Percentiles rank a stretch among this genome's conserved stretches.
Conservation (phyloP, 1,140 invertebrate genomes). For the Euura lappo region DNA sequence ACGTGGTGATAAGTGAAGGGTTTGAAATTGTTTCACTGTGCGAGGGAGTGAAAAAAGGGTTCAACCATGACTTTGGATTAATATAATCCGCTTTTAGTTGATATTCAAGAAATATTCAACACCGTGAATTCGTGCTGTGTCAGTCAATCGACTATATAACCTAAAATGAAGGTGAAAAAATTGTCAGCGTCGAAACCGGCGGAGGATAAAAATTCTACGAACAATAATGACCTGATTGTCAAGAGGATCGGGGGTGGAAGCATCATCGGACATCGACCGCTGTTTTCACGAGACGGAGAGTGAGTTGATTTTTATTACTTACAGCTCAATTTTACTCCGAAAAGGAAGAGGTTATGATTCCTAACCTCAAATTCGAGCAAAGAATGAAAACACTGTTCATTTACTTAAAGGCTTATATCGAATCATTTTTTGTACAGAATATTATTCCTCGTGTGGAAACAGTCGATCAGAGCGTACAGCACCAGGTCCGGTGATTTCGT, state of each 20-base stretch:
- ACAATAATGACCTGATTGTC: slow-evolving; percentile 46
- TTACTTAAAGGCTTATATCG: not conserved
- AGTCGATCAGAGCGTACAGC: slow-evolving; percentile 65
- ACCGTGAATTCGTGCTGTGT: too few relatives aligned
- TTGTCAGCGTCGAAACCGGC: not conserved
- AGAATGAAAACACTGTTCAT: slow-evolving; percentile 9
- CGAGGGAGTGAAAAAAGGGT: too few relatives aligned
- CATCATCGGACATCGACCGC: slow-evolving; percentile 65
- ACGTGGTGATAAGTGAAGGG: too few relatives aligned
- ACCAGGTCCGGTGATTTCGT: slow-evolving; percentile 63
- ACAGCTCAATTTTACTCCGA: slow-evolving; percentile 17
- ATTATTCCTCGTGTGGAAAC: slow-evolving; percentile 64
- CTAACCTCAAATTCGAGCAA: slow-evolving; percentile 13
- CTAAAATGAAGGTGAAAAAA: slow-evolving; percentile 19
- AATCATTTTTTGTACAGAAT: slow-evolving; percentile 51
- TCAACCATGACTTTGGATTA: too few relatives aligned
- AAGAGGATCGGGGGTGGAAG: slow-evolving; percentile 66
- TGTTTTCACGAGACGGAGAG: slow-evolving; percentile 70
- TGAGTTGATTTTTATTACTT: slow-evolving; percentile 54
- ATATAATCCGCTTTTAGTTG: too few relatives aligned
- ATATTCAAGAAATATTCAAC: too few relatives aligned
- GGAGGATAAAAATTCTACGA: slow-evolving; percentile 5
- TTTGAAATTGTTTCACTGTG: too few relatives aligned
- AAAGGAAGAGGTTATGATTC: slow-evolving; percentile 8
- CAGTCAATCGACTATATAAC: too few relatives aligned